Conservation (phyloP, 2,797 vertebrate species). For the Potorous gilbertii region DNA sequence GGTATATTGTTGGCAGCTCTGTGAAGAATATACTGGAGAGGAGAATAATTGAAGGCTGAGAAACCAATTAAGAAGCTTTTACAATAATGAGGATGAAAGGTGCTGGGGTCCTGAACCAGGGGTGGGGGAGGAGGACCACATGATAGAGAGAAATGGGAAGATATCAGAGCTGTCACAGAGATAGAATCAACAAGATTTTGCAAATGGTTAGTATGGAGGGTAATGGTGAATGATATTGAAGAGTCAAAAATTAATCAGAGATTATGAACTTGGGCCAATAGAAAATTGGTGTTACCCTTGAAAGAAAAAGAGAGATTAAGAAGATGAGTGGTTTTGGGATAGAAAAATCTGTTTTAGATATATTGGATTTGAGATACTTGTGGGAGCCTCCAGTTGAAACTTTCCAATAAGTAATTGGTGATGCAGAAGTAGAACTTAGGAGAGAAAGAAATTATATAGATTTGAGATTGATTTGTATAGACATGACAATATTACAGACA, state of each 20-base stretch:
- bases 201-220: neutral
- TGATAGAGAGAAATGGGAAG: neutral
- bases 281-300: neutral
- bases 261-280: neutral
- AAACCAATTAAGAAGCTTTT: neutral
- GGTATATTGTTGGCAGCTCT: neutral
- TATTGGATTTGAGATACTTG: neutral
- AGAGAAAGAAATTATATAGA: neutral
- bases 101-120: neutral
- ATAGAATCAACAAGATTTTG: too few species aligned
- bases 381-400: neutral
- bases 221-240: neutral
- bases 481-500: neutral
- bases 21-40: neutral
- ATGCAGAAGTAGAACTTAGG: neutral
- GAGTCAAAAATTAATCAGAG: neutral
- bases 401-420: neutral
- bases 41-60: neutral
- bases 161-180: neutral
- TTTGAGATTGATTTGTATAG: neutral
- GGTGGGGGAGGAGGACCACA: accelerated
- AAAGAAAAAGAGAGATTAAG: neutral
- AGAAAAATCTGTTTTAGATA: neutral
- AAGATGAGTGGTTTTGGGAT: neutral
- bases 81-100: neutral